Base-by-base conservation (phyloP, 2,113 vertebrate species). In the Lathamus discolor region DNA sequence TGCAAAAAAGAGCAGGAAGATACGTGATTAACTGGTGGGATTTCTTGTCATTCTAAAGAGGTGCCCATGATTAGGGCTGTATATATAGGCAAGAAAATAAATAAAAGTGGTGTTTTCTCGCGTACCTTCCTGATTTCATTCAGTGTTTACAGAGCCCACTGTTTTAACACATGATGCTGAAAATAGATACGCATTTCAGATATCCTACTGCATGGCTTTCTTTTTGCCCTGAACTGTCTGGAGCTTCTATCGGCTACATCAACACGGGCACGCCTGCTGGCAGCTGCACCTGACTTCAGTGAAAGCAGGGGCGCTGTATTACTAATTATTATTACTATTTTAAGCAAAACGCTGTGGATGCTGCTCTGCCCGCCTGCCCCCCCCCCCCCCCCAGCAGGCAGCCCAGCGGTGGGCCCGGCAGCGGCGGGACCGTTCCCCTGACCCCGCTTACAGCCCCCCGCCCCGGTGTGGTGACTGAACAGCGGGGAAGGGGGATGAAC, bases 111-210 rank as follows among this genome's bases (percentile, higher is more conserved):
- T 0, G 1, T 20, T 76, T 61, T 23, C 27, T 51, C 1, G 7
- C 5, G 1, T 13, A 2, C n/a, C 33, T 41, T 37, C 25, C 29
- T 11, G 5, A 23, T 13, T 51, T 59, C 9, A 8, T 9, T 14
- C 18, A 20, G 9, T 0, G 24, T 8, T 28, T 80, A 12, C 25
- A 28, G 19, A 77, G 13, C 3, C 5, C 3, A 2, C 11, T 0
- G 0, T 20, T 66, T 46, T 13, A 18, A 31, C 3, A 3, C 0
- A 2, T 0, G 9, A 2, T 51, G 35, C n/a, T 16, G 11, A 44
- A 44, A 51, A 79, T 0, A 43, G 29, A 13, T 0, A 16, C 0
- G 0, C 3, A 0, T 20, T n/a, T 29, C 35, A 41, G 57, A 39
- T 1, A 52, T 5, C 28, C 46, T 14, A 12, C 24, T 1, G 1